Base-by-base conservation (phyloP, 2,888 invertebrate genomes). In the Aphodius sticticus region DNA sequence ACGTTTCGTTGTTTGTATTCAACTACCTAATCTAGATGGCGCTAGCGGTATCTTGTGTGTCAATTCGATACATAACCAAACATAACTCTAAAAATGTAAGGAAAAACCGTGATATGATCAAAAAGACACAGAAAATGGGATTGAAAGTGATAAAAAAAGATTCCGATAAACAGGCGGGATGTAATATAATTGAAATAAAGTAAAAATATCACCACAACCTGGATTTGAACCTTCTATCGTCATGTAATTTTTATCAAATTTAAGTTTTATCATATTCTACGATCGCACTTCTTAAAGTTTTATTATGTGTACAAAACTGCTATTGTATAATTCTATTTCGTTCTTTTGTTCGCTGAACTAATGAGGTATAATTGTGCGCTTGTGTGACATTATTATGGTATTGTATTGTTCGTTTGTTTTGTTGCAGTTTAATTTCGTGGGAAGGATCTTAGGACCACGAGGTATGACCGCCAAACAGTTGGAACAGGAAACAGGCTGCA, bases 391-490 rank as follows among this genome's bases (percentile, higher is more conserved):
- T 53, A 53, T 53, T 53, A 53, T 12, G 12, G 53, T 53, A 76
- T 78, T 80, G 79, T 83, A 87, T 85, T 87, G 88, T 87, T 78
- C 26, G 37, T 38, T 70, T 36, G 35, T 76, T 77, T 53, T 84
- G 85, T 95, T 96, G 82, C 95, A 99, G 99, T 99, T 99, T 92
- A 99, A 99, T 92, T 99, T 99, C 91, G 99, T 99, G 87, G 99
- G 99, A 88, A 94, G 99, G 92, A 99, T 99, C 92, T 92, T 99
- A 88, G 99, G 99, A 78, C 99, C 99, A 84, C 94, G 99, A 86
- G 99, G 99, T 85, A 99, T 99, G 99, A 99, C 99, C 84, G 99
- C 99, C 78, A 99, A 99, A 92, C 99, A 99, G 92, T 92, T 99
- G 90, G 99, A 99, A 91, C 98, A 99, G 92, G 99, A 99, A 92